Evolutionary conservation across 2,888 invertebrate genomes (phyloP).

Genomic region (Drosophila antonietae): DNA sequence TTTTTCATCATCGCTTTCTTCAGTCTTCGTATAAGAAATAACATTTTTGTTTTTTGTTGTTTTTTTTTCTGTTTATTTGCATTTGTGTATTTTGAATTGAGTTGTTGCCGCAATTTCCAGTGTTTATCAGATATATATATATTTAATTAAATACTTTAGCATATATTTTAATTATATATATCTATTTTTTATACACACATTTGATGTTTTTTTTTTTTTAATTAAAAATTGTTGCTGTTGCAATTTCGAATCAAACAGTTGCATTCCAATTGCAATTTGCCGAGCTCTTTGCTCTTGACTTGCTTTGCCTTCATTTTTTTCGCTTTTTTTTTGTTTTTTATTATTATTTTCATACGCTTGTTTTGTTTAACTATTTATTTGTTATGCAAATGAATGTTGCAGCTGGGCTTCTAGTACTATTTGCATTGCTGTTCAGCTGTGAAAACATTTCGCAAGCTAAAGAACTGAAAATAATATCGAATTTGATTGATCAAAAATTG

Average conservation of each 20-base stretch:
- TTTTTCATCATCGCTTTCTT: conserved; percentile 81
- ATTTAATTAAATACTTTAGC: conserved; percentile 60
- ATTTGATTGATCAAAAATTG: conserved; percentile 42
- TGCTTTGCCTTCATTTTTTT: conserved; percentile 45
- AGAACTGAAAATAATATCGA: conserved; percentile 20
- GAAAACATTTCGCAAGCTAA: conserved; percentile 36
- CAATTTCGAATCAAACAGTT: conserved; percentile 43
- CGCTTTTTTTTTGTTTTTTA: conserved; percentile 16
- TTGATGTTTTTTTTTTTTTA: conserved; percentile 18
- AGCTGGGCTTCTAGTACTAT: conserved; percentile 28
- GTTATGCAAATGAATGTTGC: conserved; percentile 37
- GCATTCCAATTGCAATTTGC: conserved; percentile 46
- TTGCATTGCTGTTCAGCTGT: conserved; percentile 48
- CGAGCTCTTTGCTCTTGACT: conserved; percentile 56
- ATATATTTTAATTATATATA: conserved; percentile 32
- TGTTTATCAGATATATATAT: conserved; percentile 32
- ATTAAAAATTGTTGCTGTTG: conserved; percentile 10
- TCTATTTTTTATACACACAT: conserved; percentile 45
- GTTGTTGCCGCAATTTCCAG: conserved; percentile 49
- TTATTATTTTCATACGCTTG: conserved; percentile 21
- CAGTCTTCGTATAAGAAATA: conserved; percentile 85
- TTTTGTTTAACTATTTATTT: conserved; percentile 35
- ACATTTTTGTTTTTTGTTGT: conserved; percentile 73
- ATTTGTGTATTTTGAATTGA: conserved; percentile 55
- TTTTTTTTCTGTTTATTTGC: conserved; percentile 44